Evolutionary conservation across 2,888 invertebrate species (phyloP), one percentile per base, ranked within the genome.

Genomic region (Drosophila siamana): DNA sequence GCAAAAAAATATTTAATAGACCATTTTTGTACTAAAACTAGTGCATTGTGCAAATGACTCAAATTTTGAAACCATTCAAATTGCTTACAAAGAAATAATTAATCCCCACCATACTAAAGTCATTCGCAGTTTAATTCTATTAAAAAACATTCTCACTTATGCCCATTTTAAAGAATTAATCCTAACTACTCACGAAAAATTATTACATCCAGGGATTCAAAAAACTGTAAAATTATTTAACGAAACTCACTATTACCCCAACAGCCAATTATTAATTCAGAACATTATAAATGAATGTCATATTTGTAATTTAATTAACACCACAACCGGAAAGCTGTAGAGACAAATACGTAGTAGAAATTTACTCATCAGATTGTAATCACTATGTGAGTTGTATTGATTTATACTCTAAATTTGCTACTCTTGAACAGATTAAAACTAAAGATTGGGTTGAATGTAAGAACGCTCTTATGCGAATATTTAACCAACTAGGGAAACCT

Each of bases 201-300:
- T 50, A 4, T n/a, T 50, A 43, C 59, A 59, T 15, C 48, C 50
- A 15, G 50, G 43, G 0, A 50, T 51, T 11, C 51, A 60, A 24
- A 60, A 60, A 60, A 60, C 43, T 15, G 15, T 15, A 6, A 50
- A 60, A 44, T 28, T 51, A 24, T 60, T 59, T 11, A 36, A 26
- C 9, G 47, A 61, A 47, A 47, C 16, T 24, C n/a, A 47, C 11
- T 61, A 24, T 30, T 47, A 40, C 28, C 47, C 61, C 16, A 54
- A 61, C 11, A 47, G 52, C 22, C 52, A 54, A 47, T 7, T 54
- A 4, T 22, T 52, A 28, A 60, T 60, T 26, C 38, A 60, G 8
- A 46, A 52, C 26, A 52, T 52, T 33, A 59, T 59, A 30, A 57
- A 57, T 19, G 47, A 57, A 41, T 57, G 57, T 26, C n/a, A n/a